Evolutionary conservation across 2,888 invertebrate genomes (phyloP).

Genomic region (Lithophane socia): DNA sequence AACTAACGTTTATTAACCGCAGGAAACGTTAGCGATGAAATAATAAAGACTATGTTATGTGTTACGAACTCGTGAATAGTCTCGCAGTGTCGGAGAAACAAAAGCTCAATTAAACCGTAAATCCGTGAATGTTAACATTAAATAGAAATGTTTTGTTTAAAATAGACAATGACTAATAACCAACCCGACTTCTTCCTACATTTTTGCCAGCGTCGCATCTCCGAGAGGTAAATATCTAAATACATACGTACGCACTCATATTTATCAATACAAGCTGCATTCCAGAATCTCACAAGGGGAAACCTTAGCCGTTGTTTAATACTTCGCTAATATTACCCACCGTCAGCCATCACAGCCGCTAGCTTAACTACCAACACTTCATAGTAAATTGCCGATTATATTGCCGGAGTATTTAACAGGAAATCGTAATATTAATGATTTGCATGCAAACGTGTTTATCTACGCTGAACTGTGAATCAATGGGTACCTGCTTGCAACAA

Average conservation of each 20-base stretch:
- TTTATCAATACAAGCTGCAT: slow-evolving; percentile 60
- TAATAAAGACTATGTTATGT: slow-evolving; percentile 29
- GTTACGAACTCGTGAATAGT: slow-evolving; percentile 20
- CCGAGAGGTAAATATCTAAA: slow-evolving; percentile 25
- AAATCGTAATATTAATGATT: slow-evolving; percentile 66
- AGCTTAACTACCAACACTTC: slow-evolving; percentile 51
- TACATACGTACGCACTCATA: slow-evolving; percentile 42
- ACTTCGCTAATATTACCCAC: slow-evolving; percentile 62
- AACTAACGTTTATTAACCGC: slow-evolving; percentile 29
- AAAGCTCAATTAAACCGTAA: slow-evolving; percentile 46
- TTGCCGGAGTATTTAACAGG: slow-evolving; percentile 64
- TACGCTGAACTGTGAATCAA: slow-evolving; percentile 34
- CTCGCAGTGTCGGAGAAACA: slow-evolving; percentile 31
- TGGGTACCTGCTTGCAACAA: slow-evolving; percentile 41
- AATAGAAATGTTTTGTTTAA: slow-evolving; percentile 31
- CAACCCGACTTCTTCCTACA: slow-evolving; percentile 41
- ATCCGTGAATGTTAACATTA: slow-evolving; percentile 28
- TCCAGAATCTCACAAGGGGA: slow-evolving; percentile 59
- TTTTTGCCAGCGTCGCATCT: slow-evolving; percentile 31
- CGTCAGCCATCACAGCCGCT: slow-evolving; percentile 62
- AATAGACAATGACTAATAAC: slow-evolving; percentile 46
- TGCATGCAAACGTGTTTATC: slow-evolving; percentile 53
- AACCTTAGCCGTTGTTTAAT: slow-evolving; percentile 68
- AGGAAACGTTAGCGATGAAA: slow-evolving; percentile 41
- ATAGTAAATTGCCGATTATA: slow-evolving; percentile 64